Evolutionary conservation across 2,113 vertebrate genomes (phyloP).

Genomic region (Patagioenas fasciata): DNA sequence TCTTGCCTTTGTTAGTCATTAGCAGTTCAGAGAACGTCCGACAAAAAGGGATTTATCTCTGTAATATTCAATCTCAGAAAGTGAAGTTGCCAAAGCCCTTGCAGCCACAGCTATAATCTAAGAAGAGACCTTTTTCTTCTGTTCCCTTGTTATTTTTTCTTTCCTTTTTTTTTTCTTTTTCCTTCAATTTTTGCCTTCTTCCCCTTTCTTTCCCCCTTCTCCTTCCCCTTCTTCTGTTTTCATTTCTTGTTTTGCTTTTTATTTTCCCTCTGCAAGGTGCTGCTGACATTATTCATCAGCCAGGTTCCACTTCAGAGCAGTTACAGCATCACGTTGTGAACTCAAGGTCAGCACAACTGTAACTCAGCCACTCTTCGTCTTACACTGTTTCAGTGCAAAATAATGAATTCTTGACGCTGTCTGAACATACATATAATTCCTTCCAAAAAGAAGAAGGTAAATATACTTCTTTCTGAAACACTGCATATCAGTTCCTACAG

Average conservation of each 20-base stretch:
- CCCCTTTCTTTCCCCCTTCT: no score
- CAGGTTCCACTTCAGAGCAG: not conserved
- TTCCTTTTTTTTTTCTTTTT: not conserved
- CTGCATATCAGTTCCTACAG: not conserved
- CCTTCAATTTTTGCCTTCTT: no score
- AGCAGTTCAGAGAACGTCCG: not conserved
- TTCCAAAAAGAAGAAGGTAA: not conserved
- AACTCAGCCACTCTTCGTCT: not conserved
- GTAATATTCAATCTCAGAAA: not conserved
- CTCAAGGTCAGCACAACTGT: not conserved
- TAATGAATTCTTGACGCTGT: not conserved
- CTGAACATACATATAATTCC: not conserved
- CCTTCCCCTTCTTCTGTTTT: not conserved
- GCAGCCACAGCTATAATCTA: not conserved
- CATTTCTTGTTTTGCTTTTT: not conserved
- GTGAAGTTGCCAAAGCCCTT: not conserved
- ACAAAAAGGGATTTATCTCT: not conserved
- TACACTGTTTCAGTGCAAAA: not conserved
- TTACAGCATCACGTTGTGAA: not conserved
- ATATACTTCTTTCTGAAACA: not conserved
- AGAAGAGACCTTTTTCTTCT: not conserved
- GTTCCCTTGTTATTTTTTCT: not conserved
- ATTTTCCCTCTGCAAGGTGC: not conserved
- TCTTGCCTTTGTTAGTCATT: not conserved
- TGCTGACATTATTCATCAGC: not conserved